phyloP scores from a whole-genome alignment of 2,888 invertebrate species.

The Latrodectus hesperus region DNA sequence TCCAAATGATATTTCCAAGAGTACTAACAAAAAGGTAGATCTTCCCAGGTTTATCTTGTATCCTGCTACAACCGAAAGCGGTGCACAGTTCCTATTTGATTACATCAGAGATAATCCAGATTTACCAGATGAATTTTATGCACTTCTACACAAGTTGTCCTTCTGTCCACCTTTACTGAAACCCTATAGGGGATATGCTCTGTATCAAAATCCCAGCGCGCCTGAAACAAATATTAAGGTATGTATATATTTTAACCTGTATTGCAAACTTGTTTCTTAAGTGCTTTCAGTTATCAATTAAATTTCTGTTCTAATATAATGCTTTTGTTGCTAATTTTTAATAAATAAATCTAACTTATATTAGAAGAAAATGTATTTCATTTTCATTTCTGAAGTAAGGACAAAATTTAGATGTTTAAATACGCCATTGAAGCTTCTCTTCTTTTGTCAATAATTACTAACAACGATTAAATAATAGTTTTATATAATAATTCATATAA shows the following conservation, averaged over 20 bases:
- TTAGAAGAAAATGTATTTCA: too few species aligned
- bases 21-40: not conserved
- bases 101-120: conserved; percentile 25
- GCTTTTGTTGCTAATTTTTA: too few species aligned
- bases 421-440: too few species aligned
- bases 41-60: conserved; percentile 24
- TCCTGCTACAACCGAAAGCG: conserved; percentile 38
- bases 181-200: conserved; percentile 52
- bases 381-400: too few species aligned
- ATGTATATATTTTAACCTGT: not conserved
- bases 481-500: too few species aligned
- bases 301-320: too few species aligned
- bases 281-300: too few species aligned
- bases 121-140: conserved; percentile 25
- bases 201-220: conserved; percentile 9
- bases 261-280: too few species aligned
- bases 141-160: conserved; percentile 38
- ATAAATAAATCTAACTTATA: too few species aligned
- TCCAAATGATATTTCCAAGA: not conserved
- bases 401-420: too few species aligned
- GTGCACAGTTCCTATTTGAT: conserved; percentile 13
- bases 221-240: conserved; percentile 26
- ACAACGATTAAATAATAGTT: too few species aligned
- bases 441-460: too few species aligned
- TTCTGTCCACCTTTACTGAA: conserved; percentile 6